Evolutionary conservation across 2,888 invertebrate species (phyloP), one percentile per base, ranked within the genome.

Genomic region (Norana najaformis): DNA sequence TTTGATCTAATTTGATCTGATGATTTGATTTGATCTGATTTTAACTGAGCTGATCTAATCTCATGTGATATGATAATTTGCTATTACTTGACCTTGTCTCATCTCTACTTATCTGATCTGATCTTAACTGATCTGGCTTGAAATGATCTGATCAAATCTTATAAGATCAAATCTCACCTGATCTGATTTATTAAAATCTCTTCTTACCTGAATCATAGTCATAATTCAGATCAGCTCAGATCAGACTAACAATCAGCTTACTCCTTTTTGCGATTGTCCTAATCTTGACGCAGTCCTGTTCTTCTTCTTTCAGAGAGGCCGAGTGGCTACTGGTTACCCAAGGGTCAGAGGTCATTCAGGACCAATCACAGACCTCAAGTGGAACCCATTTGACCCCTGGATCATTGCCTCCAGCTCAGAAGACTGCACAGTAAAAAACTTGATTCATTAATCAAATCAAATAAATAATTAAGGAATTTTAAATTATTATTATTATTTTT

Each of bases 331-430:
- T 4, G 37, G n/a, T 41, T 30, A 53, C 6, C 89, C 89, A 1
- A 89, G 41, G 89, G 89, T 89, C 53, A 41, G 89, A n/a, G 89
- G 89, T 37, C 89, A 89, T 69, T 37, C 34, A 0, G 89, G 47
- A 34, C 89, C 89, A 16, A 89, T 89, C 69, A 89, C 89, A 30
- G 89, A 89, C 53, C 89, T 89, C 37, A 41, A 69, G n/a, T 89
- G 89, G 89, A 37, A 89, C 82, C 89, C 89, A 16, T 89, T 89
- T 89, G 89, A 89, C 36, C 53, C 41, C 35, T 53, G 53, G 35
- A 69, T 69, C 13, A 89, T 89, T 18, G 89, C 89, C 18, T 89
- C 89, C 69, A 35, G 89, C 35, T 89, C 89, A 13, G 89, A 89
- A 69, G 89, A 89, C 82, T 41, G 53, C 37, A 89, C 69, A 35